Evolutionary conservation across 1,140 invertebrate genomes (phyloP), one percentile per base, ranked within the genome.

Genomic region (Artemia franciscana): DNA sequence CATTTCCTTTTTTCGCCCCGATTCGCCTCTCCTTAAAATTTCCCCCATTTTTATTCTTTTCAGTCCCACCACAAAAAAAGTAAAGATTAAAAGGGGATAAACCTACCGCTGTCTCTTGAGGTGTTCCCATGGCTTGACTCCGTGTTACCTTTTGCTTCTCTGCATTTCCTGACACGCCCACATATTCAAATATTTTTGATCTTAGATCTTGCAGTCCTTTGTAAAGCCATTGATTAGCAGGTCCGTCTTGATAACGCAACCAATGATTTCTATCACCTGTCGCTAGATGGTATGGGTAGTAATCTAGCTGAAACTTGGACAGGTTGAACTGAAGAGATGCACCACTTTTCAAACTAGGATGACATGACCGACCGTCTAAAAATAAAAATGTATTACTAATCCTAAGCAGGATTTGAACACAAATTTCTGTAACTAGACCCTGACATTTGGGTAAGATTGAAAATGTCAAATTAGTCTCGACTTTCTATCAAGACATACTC

Each of bases 231-330:
- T 85, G 80, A 56, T 78, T 78, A 68, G 85, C 83, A 2, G 83
- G 80, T 62, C 68, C 70, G 64, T 71, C 78, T 70, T 76, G 74
- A 65, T 80, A 81, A 30, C 81, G 81, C 21, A 84, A 80, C 92
- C 91, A 98, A 73, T 91, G 86, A 66, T 84, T 82, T 65, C 90
- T 78, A 72, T 86, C 85, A 7, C 83, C 82, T 70, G 84, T 81
- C 62, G 91, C 90, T 68, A 91, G 80, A 73, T 96, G 91, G 77
- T 94, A 97, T 0, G 94, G 94, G 77, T 98, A 98, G 71, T 91
- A 88, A 74, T 98, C 94, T 7, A 97, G 76, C 72, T 91, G 84
- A 70, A 98, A 84, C 57, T 69, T 76, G 25, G 71, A 78, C 23
- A 98, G 72, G 4, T 85, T 85, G 39, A 98, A 83, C 76, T 97